Evolutionary conservation across 1,140 invertebrate genomes (phyloP).

Genomic region (Platyscapa corneri): DNA sequence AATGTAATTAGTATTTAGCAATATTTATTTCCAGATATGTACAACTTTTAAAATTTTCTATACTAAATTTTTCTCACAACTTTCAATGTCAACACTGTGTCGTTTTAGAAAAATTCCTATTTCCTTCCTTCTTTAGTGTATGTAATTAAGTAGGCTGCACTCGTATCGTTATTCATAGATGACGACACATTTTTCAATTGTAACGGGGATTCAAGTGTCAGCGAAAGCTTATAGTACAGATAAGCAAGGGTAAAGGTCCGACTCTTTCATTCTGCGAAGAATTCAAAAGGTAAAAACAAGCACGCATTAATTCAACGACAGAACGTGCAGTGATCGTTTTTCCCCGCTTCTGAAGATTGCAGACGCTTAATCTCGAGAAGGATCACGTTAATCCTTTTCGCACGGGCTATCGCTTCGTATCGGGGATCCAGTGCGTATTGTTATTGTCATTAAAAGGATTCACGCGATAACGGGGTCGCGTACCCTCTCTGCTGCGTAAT

Average conservation of each 20-base stretch:
- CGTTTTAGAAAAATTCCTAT: too few species aligned
- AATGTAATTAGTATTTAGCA: too few species aligned
- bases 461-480: neutral
- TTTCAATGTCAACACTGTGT: too few species aligned
- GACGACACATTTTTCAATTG: neutral
- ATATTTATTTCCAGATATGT: too few species aligned
- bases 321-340: neutral
- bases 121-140: too few species aligned
- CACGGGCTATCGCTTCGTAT: conserved; percentile 4
- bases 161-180: too few species aligned
- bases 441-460: conserved; percentile 32
- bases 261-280: neutral
- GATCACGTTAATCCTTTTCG: conserved; percentile 36
- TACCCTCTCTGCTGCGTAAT: neutral
- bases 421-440: neutral
- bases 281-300: conserved; percentile 16
- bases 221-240: neutral
- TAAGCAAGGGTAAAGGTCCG: neutral
- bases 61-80: too few species aligned
- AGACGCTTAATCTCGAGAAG: conserved; percentile 2
- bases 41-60: too few species aligned
- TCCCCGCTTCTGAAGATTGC: neutral
- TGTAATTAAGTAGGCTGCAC: too few species aligned
- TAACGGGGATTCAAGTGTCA: neutral
- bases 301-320: neutral